A percentile compares a stretch with the other conserved stretches of the same genome.
Evolutionary conservation across 2,888 invertebrate species (phyloP).

Genomic region (Heliconius erato): DNA sequence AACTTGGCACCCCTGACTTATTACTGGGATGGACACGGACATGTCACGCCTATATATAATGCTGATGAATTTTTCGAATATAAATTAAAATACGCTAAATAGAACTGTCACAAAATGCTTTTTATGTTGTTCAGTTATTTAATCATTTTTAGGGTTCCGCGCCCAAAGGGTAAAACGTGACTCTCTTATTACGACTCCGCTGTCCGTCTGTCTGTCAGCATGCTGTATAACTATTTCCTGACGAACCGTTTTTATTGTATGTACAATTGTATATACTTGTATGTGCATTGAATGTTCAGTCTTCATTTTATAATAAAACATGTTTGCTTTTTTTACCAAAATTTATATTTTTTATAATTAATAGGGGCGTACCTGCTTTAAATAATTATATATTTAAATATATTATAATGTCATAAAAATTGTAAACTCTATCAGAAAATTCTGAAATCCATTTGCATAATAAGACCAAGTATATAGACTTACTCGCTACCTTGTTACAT

Average conservation of each 20-base stretch:
- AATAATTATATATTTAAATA: too few relatives aligned
- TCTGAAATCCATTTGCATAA: not conserved
- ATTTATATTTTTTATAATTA: too few relatives aligned
- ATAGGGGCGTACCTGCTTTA: too few relatives aligned
- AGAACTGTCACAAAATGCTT: not conserved
- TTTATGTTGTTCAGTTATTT: not conserved
- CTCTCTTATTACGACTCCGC: not conserved
- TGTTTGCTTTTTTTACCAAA: not conserved
- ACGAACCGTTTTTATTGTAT: too few relatives aligned
- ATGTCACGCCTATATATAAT: constrained; percentile 46
- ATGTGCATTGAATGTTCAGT: too few relatives aligned
- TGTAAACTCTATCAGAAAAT: not conserved
- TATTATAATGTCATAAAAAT: not conserved
- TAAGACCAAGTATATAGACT: not conserved
- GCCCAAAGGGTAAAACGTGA: not conserved
- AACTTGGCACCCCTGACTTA: constrained; percentile 50
- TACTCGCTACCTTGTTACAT: not conserved
- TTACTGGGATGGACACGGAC: constrained; percentile 43
- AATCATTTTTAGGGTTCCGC: not conserved
- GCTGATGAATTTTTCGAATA: constrained; percentile 35
- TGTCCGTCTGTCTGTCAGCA: too few relatives aligned
- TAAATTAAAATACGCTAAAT: constrained; percentile 18
- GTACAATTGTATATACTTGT: too few relatives aligned
- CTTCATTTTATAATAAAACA: not conserved
- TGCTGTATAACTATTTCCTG: too few relatives aligned